These are phyloP conservation scores for Oryzias javanicus DNA, from an alignment of 2,113 vertebrate species.

Conservation along the genomic window DNA sequence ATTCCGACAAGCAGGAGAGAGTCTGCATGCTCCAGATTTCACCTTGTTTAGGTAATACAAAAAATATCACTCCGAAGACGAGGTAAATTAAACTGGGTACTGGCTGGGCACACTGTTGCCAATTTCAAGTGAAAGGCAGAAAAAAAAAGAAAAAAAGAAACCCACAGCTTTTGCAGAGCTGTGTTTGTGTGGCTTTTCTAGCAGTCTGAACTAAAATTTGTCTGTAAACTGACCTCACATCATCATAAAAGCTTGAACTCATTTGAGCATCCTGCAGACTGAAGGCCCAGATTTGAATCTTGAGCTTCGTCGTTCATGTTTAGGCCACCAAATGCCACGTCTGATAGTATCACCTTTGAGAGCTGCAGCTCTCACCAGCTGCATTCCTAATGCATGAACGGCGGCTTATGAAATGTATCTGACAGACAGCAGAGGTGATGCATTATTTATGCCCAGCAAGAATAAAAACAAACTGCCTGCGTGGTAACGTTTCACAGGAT, in stretches of 20 bases:
- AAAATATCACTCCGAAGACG: constrained; percentile 69
- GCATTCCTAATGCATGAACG: constrained; percentile 69
- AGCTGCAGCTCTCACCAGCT: constrained; percentile 32
- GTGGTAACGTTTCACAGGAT: constrained; percentile 32
- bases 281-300: constrained; percentile 14
- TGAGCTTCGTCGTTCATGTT: constrained; percentile 35
- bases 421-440: constrained; percentile 62
- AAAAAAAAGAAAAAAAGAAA: constrained; percentile 22
- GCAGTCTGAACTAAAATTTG: constrained; percentile 20
- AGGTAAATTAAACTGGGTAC: constrained; percentile 68
- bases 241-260: constrained; percentile 30
- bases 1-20: constrained; percentile 78
- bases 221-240: constrained; percentile 4
- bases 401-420: constrained; percentile 54
- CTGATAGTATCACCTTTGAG: constrained; percentile 51
- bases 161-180: background rate
- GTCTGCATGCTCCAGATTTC: constrained; percentile 80
- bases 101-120: constrained; percentile 45
- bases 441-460: constrained; percentile 67
- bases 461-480: constrained; percentile 64
- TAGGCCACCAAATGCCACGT: constrained; percentile 37
- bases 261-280: constrained; percentile 8
- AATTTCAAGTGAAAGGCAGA: constrained; percentile 26
- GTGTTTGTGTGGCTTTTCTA: background rate
- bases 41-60: constrained; percentile 83